Evolutionary conservation across 1,140 invertebrate genomes (phyloP).

Genomic region (Myzus persicae): DNA sequence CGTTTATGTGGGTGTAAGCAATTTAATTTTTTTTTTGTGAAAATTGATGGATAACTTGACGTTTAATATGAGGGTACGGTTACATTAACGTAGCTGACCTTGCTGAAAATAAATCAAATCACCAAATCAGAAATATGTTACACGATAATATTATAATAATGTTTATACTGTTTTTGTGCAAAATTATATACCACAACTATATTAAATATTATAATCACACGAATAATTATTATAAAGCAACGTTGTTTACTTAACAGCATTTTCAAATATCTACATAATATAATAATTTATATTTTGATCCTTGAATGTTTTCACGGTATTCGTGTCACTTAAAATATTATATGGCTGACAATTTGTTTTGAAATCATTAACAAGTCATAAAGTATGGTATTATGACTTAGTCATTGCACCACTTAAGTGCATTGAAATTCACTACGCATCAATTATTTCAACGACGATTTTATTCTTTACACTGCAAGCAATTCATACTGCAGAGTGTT

Average conservation of each 20-base stretch:
- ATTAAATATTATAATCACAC: background rate
- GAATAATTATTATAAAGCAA: background rate
- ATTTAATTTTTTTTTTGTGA: conserved; percentile 19
- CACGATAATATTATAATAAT: background rate
- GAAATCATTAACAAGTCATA: background rate
- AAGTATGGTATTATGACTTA: too few relatives aligned
- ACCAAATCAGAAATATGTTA: conserved; percentile 1
- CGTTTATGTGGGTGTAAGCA: conserved; percentile 7
- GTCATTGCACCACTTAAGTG: background rate
- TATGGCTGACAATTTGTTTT: background rate
- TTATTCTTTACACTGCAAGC: background rate
- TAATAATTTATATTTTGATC: background rate
- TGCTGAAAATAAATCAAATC: background rate
- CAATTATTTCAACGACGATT: background rate
- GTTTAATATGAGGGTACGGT: conserved; percentile 22
- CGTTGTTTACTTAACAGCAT: background rate
- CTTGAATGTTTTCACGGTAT: background rate
- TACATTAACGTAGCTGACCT: background rate
- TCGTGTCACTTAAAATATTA: background rate
- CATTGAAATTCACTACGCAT: background rate
- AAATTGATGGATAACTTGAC: conserved; percentile 46
- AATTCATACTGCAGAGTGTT: background rate
- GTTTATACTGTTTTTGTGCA: background rate
- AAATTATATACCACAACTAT: background rate
- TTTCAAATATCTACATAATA: background rate